Percentiles rank a stretch among this genome's conserved stretches.
These are phyloP conservation scores for Vulpes lagopus DNA, from an alignment of 2,113 vertebrate species.

Conservation along the genomic window DNA sequence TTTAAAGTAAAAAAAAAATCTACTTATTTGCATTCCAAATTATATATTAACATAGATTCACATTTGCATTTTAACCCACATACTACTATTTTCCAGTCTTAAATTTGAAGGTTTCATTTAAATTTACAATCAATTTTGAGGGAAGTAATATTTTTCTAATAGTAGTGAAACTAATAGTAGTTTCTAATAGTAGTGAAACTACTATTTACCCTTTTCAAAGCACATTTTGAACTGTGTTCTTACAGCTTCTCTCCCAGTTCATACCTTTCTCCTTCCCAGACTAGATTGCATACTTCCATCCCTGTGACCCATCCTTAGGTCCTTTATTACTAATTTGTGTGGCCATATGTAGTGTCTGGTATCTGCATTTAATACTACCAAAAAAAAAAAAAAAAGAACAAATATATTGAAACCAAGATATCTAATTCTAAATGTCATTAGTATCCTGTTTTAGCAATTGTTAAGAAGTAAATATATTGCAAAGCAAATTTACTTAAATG, in stretches of 20 bases:
- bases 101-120: background rate
- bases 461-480: background rate
- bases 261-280: background rate
- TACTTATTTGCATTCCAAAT: background rate
- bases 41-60: background rate
- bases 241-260: background rate
- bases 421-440: background rate
- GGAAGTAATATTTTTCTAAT: background rate
- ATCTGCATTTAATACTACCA: background rate
- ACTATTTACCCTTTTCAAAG: background rate
- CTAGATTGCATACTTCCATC: background rate
- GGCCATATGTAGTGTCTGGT: background rate
- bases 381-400: background rate
- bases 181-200: background rate
- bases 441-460: background rate
- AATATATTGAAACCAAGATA: background rate
- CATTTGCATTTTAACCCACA: background rate
- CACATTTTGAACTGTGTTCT: background rate
- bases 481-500: background rate
- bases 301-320: background rate
- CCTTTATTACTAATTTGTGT: background rate
- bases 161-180: too few relatives aligned
- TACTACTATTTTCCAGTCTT: background rate
- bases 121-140: background rate
- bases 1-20: background rate